These are phyloP conservation scores for Cryptocephalus primarius DNA, from an alignment of 2,888 invertebrate species.

Conservation along the genomic window DNA sequence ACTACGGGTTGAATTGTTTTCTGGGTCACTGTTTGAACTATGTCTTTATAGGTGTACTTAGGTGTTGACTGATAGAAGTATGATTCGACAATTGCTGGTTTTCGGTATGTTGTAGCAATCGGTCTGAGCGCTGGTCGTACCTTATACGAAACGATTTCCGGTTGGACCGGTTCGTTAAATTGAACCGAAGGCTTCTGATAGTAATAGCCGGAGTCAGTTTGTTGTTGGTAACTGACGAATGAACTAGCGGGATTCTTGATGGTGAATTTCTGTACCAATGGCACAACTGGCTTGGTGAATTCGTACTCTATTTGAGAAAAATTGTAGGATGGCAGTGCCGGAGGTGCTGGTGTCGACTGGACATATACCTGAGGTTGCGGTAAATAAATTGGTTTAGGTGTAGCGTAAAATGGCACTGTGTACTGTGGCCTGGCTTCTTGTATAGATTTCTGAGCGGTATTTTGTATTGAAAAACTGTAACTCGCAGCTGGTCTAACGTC, in stretches of 20 bases:
- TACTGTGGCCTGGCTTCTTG: conserved; percentile 2
- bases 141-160: not conserved
- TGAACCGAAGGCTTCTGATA: not conserved
- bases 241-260: not conserved
- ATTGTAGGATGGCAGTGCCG: too few relatives aligned
- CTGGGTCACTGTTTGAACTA: conserved; percentile 1
- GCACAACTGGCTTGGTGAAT: too few relatives aligned
- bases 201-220: not conserved
- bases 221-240: not conserved
- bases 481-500: conserved; percentile 6
- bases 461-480: conserved; percentile 1
- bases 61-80: conserved; percentile 7
- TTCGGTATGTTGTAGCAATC: not conserved
- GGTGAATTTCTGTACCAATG: too few relatives aligned
- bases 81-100: conserved; percentile 6
- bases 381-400: not conserved
- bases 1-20: not conserved
- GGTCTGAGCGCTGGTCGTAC: conserved; percentile 2
- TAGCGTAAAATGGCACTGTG: conserved; percentile 4
- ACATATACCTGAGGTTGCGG: too few relatives aligned
- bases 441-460: conserved; percentile 2
- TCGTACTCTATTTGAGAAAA: too few relatives aligned
- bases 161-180: not conserved
- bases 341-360: too few relatives aligned
- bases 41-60: conserved; percentile 4